Percentiles rank a stretch among this genome's conserved stretches.
Evolutionary conservation across 2,797 vertebrate genomes (phyloP).

Genomic region (Odontamblyopus rebecca): DNA sequence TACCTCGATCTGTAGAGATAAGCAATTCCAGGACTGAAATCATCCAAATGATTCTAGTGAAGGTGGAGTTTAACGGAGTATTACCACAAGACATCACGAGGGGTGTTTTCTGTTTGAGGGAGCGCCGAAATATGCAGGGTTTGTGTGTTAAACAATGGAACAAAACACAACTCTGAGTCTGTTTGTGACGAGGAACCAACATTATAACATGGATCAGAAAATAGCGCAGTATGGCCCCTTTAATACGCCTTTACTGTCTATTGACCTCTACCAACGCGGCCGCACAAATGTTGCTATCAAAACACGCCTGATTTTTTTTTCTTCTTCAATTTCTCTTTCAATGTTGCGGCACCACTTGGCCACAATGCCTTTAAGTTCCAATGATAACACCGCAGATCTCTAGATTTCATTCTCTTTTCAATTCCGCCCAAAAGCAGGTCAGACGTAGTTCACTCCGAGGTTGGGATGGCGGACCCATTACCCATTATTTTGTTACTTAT

Average conservation of each 20-base stretch:
- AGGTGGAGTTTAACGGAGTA: too few species aligned
- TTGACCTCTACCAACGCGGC: conserved; percentile 92
- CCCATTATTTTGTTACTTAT: conserved; percentile 23
- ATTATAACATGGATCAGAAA: too few species aligned
- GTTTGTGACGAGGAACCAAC: too few species aligned
- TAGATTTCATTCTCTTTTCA: conserved; percentile 32
- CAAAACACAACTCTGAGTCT: too few species aligned
- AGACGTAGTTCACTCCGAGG: conserved; percentile 7
- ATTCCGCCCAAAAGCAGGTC: conserved; percentile 30
- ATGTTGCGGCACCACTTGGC: conserved; percentile 56
- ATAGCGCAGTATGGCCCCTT: conserved; percentile 70
- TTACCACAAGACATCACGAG: too few species aligned
- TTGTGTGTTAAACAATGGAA: too few species aligned
- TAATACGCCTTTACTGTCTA: conserved; percentile 98
- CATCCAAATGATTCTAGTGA: too few species aligned
- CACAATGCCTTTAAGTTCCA: conserved; percentile 23
- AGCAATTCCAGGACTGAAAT: too few species aligned
- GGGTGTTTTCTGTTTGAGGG: too few species aligned
- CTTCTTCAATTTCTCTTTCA: conserved; percentile 31
- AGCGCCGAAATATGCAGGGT: too few species aligned
- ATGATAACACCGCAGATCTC: conserved; percentile 37
- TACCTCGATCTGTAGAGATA: too few species aligned
- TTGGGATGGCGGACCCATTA: conserved; percentile 13
- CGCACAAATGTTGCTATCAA: conserved; percentile 82
- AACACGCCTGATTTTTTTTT: conserved; percentile 23